Evolutionary conservation across 2,888 invertebrate species (phyloP).

Genomic region (Drosophila cognata): DNA sequence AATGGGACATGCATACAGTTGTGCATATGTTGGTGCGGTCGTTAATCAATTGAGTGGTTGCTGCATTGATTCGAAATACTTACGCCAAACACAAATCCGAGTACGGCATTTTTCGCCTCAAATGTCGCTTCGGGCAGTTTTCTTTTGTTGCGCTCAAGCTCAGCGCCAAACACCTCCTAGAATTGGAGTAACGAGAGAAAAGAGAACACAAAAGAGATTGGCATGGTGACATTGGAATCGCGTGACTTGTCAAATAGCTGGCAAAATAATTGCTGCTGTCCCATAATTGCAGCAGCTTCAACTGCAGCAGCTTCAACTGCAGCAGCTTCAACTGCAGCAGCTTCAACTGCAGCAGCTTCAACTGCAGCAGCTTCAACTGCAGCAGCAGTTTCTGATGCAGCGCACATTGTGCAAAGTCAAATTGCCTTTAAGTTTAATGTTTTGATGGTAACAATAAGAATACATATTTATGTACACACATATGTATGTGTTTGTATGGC

Average conservation of each 20-base stretch:
- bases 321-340: conserved; percentile 1
- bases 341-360: background rate
- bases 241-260: conserved; percentile 7
- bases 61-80: conserved; percentile 82
- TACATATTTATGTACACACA: background rate
- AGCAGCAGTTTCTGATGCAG: conserved; percentile 9
- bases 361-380: background rate
- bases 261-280: background rate
- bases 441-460: conserved; percentile 14
- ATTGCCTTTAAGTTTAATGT: conserved; percentile 50
- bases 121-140: conserved; percentile 89
- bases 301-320: background rate
- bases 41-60: conserved; percentile 14
- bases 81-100: conserved; percentile 94
- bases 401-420: background rate
- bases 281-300: conserved; percentile 1
- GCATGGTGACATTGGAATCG: conserved; percentile 24
- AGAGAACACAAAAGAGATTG: conserved; percentile 35
- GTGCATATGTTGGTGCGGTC: background rate
- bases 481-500: background rate
- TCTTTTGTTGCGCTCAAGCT: conserved; percentile 88
- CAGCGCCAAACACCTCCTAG: conserved; percentile 86
- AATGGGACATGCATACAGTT: conserved; percentile 1
- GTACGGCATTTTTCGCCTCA: conserved; percentile 91
- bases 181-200: conserved; percentile 63